Conservation (phyloP, 2,888 invertebrate genomes). For the Caenorhabditis becei region DNA sequence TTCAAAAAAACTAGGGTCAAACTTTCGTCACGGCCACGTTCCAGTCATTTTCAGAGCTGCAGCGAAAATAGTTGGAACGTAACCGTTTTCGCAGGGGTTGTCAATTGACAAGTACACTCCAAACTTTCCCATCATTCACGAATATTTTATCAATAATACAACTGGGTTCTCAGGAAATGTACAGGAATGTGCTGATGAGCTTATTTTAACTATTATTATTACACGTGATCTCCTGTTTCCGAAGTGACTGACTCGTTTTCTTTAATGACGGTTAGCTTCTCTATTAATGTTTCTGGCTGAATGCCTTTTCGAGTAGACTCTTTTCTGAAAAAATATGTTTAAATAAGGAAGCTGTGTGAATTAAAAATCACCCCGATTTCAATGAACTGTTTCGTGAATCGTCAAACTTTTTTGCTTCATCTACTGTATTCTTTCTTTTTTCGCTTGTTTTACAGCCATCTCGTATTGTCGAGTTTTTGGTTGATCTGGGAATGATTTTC, state of each 20-base stretch:
- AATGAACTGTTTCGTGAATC: slow-evolving; percentile 57
- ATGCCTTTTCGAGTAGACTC: slow-evolving; percentile 49
- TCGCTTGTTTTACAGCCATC: slow-evolving; percentile 57
- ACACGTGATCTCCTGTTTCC: slow-evolving; percentile 70
- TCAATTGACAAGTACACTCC: too few species aligned
- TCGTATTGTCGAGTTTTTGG: slow-evolving; percentile 70
- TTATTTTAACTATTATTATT: not conserved
- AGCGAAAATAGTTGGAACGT: too few species aligned
- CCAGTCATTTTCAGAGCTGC: too few species aligned
- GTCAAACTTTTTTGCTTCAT: slow-evolving; percentile 43
- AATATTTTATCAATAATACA: not conserved
- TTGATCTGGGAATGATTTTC: slow-evolving; percentile 61
- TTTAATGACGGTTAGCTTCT: slow-evolving; percentile 73
- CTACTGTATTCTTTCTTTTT: slow-evolving; percentile 27
- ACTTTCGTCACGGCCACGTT: too few species aligned
- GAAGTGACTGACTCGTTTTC: slow-evolving; percentile 70
- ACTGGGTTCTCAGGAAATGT: not conserved
- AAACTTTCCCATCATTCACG: too few species aligned
- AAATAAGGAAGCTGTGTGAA: too few species aligned
- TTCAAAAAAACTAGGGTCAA: too few species aligned
- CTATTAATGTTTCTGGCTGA: slow-evolving; percentile 62
- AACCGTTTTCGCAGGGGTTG: too few species aligned
- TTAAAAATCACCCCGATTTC: slow-evolving; percentile 50
- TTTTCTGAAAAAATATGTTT: slow-evolving; percentile 48
- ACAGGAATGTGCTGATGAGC: not conserved